A percentile compares a stretch with the other conserved stretches of the same genome.
These are phyloP conservation scores for Labia minor DNA, from an alignment of 2,888 invertebrate species.

Conservation along the genomic window DNA sequence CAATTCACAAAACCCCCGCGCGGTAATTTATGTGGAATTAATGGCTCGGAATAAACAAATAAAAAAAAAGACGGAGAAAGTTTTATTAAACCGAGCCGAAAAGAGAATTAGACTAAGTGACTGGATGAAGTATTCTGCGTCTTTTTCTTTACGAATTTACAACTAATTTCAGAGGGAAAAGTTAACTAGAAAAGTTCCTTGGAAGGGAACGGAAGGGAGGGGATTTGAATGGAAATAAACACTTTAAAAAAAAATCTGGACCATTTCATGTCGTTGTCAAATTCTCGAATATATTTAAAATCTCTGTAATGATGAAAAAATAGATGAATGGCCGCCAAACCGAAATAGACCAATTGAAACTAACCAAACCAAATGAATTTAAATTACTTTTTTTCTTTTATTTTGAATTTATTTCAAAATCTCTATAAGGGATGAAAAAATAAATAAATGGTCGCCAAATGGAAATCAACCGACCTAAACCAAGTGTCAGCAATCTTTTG, in stretches of 20 bases:
- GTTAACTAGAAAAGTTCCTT: not conserved
- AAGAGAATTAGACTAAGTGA: not conserved
- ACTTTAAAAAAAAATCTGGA: not conserved
- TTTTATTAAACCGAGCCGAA: not conserved
- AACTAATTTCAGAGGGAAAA: not conserved
- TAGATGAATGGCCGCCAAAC: too few species aligned
- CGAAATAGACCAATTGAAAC: too few species aligned
- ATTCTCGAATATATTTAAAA: not conserved
- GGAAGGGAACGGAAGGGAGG: not conserved
- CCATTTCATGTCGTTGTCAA: not conserved
- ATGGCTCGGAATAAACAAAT: constrained; percentile 6
- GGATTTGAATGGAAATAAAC: not conserved
- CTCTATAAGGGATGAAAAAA: too few species aligned
- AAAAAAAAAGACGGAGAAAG: constrained; percentile 4
- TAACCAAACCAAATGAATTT: too few species aligned
- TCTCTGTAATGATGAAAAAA: too few species aligned
- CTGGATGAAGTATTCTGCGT: not conserved
- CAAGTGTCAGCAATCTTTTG: too few species aligned
- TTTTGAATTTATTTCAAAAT: too few species aligned
- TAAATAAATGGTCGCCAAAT: too few species aligned
- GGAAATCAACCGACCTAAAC: too few species aligned
- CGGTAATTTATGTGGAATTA: constrained; percentile 1
- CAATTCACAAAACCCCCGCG: not conserved
- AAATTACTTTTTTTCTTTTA: too few species aligned
- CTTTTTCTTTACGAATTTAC: not conserved